Evolutionary conservation across 2,888 invertebrate species (phyloP), one percentile per base, ranked within the genome.

Genomic region (Lasiommata megera): DNA sequence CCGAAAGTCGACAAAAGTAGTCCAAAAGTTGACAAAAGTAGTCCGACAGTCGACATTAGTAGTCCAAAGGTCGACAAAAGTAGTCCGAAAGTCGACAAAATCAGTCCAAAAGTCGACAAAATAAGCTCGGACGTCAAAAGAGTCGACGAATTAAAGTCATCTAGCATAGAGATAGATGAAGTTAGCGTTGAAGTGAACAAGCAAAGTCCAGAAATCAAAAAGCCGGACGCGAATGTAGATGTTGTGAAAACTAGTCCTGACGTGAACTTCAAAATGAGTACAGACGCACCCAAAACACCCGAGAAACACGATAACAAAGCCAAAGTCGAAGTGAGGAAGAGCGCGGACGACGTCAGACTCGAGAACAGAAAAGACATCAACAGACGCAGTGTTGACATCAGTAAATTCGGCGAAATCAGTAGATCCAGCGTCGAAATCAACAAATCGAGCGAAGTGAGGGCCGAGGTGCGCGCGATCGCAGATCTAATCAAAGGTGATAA

Each of bases 361-460:
- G 64, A 58, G 28, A n/a, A 46, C 9, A 57, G 47, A 12, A 61
- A 43, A n/a, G 54, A 56, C 2, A 17, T 50, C 5, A 63, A 61
- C 3, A 59, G 53, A 16, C 23, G 47, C 9, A 62, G 48, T 17
- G 37, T 37, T 1, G 67, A 67, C 16, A 58, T 50, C 12, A 62
- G 53, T 44, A 61, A 62, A 56, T 62, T 63, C 28, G 56, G 65
- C 6, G 70, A 72, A 56, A 64, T 68, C 11, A 66, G 58, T 50
- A 67, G 37, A 56, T 53, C 46, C 9, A 56, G 57, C 31, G 28
- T 57, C 28, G 57, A 56, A n/a, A 53, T 56, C 5, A 58, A 54
- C 29, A 56, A 52, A 31, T 36, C 53, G 5, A 54, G 43, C 12
- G 58, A 64, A 8, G 46, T 52, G 3, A 58, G 52, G 38, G 51